Evolutionary conservation across 2,888 invertebrate species (phyloP), one percentile per base, ranked within the genome.

Genomic region (Micoletzkya japonica): DNA sequence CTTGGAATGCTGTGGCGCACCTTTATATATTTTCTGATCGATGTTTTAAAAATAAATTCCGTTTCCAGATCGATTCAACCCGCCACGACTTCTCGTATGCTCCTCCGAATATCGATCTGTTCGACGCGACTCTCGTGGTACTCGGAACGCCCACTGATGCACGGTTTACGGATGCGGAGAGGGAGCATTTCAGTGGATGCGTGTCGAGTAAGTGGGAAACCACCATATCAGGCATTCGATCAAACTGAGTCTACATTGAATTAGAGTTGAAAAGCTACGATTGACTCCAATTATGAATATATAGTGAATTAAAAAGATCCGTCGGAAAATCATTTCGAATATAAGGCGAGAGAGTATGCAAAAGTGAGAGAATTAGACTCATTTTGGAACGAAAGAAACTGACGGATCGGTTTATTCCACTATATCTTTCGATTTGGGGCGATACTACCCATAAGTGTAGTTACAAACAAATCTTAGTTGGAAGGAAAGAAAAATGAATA

Each of bases 181-280:
- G 75, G 34, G 44, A 36, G 24, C 61, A 71, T 6, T 75, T 74
- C 56, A 69, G 73, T 32, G 78, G 78, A 32, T 79, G 77, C 52
- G 64, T 77, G 26, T 77, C 78, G 0, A 79, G 79, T 79, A 36
- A 70, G 72, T 44, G 10, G 28, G 56, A 56, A 3, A 14, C 20
- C 24, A 2, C 28, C 59, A 17, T 36, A 17, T n/a, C n/a, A n/a
- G n/a, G n/a, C n/a, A n/a, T n/a, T n/a, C n/a, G n/a, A n/a, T n/a
- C n/a, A n/a, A n/a, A n/a, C n/a, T n/a, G n/a, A n/a, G n/a, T n/a
- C n/a, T n/a, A n/a, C n/a, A n/a, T n/a, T n/a, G n/a, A n/a, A n/a
- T n/a, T n/a, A n/a, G n/a, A n/a, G n/a, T n/a, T n/a, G n/a, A n/a
- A n/a, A n/a, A n/a, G n/a, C n/a, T n/a, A n/a, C n/a, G n/a, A n/a